A percentile compares a stretch with the other conserved stretches of the same genome.
phyloP scores from a whole-genome alignment of 2,113 vertebrate species.

The Pseudonaja textilis region DNA sequence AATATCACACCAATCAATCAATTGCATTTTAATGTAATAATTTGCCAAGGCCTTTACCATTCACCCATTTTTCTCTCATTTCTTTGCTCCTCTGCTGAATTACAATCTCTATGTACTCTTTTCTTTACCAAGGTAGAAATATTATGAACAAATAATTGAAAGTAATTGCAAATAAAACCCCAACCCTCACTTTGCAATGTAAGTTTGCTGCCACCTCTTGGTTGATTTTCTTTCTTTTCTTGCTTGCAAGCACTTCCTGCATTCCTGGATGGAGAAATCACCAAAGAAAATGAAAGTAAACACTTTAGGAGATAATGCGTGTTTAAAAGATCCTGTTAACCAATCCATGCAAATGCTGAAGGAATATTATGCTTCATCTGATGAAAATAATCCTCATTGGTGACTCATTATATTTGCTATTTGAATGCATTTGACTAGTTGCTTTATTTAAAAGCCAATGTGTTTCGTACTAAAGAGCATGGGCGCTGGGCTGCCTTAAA shows the following conservation, averaged over 20 bases:
- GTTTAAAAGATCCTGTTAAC: neutral
- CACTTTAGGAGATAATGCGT: neutral
- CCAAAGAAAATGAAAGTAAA: neutral
- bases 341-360: neutral
- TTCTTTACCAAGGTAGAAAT: slow-evolving; percentile 35
- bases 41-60: neutral
- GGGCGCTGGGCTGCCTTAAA: neutral
- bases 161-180: slow-evolving; percentile 25
- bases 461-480: neutral
- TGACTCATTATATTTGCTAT: neutral
- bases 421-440: neutral
- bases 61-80: neutral
- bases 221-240: neutral
- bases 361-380: neutral
- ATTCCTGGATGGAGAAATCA: neutral
- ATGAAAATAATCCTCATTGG: neutral
- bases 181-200: slow-evolving; percentile 39
- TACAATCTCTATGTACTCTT: neutral
- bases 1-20: no score
- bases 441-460: neutral
- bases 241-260: neutral
- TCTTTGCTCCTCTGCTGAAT: neutral
- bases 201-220: slow-evolving; percentile 74
- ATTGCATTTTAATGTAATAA: neutral
- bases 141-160: slow-evolving; percentile 36